Evolutionary conservation across 2,888 invertebrate species (phyloP).

Genomic region (Azorinus chamasolen): DNA sequence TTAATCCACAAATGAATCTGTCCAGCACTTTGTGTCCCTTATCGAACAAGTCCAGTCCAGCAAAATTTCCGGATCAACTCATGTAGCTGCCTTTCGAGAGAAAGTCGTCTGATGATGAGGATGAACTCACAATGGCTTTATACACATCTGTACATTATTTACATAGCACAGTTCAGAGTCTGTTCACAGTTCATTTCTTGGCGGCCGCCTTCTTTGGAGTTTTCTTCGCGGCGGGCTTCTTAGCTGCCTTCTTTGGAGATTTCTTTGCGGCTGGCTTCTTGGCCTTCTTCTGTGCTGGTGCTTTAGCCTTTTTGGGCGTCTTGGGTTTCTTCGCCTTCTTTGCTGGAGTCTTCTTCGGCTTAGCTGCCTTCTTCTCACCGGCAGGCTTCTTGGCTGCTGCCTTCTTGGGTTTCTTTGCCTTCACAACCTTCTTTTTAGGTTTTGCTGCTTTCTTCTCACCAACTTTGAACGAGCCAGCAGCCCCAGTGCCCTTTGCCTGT

Average conservation of each 20-base stretch:
- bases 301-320: conserved; percentile 27
- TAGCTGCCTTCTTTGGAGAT: conserved; percentile 52
- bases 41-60: too few relatives aligned
- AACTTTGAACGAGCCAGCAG: conserved; percentile 81
- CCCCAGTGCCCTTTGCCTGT: conserved; percentile 84
- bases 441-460: conserved; percentile 59
- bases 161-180: background rate
- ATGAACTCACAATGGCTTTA: conserved; percentile 10
- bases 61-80: background rate
- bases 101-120: background rate
- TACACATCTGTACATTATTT: conserved; percentile 39
- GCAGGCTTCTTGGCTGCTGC: conserved; percentile 61
- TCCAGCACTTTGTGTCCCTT: too few relatives aligned
- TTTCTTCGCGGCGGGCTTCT: conserved; percentile 66
- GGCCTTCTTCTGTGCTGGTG: conserved; percentile 53
- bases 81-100: conserved; percentile 15
- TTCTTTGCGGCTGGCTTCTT: conserved; percentile 67
- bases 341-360: conserved; percentile 64
- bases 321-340: conserved; percentile 69
- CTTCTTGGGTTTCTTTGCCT: conserved; percentile 63
- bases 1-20: too few relatives aligned
- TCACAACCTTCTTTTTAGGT: conserved; percentile 67
- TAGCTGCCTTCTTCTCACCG: conserved; percentile 63
- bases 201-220: conserved; percentile 67
- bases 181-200: conserved; percentile 64